Percentiles rank a stretch among this genome's conserved stretches.
These are phyloP conservation scores for Umimayanthus kanabou DNA, from an alignment of 92 coral and sea anemone species.

Conservation along the genomic window DNA sequence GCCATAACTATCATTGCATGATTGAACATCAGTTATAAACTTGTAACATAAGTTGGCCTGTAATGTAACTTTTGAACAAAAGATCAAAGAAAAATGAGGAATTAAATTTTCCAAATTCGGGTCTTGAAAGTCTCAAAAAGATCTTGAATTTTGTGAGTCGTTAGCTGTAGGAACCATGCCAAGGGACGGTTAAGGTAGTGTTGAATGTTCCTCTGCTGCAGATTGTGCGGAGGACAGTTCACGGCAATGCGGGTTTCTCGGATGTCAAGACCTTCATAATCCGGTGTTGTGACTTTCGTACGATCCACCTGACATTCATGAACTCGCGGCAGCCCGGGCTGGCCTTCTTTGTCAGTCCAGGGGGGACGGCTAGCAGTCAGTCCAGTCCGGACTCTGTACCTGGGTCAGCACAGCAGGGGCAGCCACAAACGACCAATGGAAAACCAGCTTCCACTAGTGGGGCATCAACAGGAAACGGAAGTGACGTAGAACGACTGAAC, in stretches of 20 bases:
- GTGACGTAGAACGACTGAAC: slow-evolving; percentile 13
- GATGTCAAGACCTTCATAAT: slow-evolving; percentile 91
- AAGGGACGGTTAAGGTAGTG: too few relatives aligned
- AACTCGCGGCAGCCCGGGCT: slow-evolving; percentile 72
- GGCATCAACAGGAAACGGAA: slow-evolving; percentile 2
- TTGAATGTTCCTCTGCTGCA: not conserved
- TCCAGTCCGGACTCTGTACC: slow-evolving; percentile 88
- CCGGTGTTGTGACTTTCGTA: slow-evolving; percentile 92
- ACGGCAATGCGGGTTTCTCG: slow-evolving; percentile 90
- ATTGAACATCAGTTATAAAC: too few relatives aligned
- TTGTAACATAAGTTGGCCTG: too few relatives aligned
- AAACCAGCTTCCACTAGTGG: not conserved
- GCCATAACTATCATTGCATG: too few relatives aligned
- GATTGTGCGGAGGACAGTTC: slow-evolving; percentile 87
- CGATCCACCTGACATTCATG: slow-evolving; percentile 91
- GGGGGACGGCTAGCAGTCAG: slow-evolving; percentile 70
- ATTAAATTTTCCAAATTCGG: too few relatives aligned
- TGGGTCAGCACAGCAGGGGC: slow-evolving; percentile 55
- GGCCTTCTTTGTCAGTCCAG: slow-evolving; percentile 62
- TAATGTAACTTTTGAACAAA: too few relatives aligned
- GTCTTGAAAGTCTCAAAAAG: too few relatives aligned
- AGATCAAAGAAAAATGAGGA: too few relatives aligned
- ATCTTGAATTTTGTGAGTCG: too few relatives aligned
- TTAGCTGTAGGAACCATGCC: too few relatives aligned
- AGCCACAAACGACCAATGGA: slow-evolving; percentile 15